phyloP scores from a whole-genome alignment of 2,888 invertebrate species.

The Trissonchulus latispiculum region DNA sequence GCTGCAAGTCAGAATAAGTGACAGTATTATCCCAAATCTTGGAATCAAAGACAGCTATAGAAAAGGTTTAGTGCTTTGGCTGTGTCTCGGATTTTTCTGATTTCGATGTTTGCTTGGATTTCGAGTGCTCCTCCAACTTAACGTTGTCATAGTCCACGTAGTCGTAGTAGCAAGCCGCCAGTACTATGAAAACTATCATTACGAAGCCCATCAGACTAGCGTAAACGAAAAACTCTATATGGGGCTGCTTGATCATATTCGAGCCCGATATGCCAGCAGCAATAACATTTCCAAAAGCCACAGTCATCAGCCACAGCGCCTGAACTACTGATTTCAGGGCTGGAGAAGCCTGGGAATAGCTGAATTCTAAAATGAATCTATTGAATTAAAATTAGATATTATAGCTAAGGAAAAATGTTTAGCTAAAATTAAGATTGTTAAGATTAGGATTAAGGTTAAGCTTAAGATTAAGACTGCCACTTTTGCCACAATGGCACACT shows the following conservation, averaged over 20 bases:
- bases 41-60: too few species aligned
- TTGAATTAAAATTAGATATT: background rate
- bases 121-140: too few species aligned
- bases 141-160: conserved; percentile 12
- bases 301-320: conserved; percentile 81
- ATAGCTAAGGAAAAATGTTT: too few species aligned
- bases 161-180: conserved; percentile 13
- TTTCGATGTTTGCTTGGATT: too few species aligned
- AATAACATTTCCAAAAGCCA: conserved; percentile 81
- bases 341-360: conserved; percentile 57
- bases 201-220: conserved; percentile 37
- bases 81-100: too few species aligned
- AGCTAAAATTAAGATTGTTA: too few species aligned
- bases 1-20: too few species aligned
- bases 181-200: conserved; percentile 31
- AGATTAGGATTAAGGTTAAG: too few species aligned
- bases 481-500: too few species aligned
- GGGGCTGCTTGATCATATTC: background rate
- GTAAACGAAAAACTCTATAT: conserved; percentile 40
- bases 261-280: conserved; percentile 63
- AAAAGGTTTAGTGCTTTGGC: too few species aligned
- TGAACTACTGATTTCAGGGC: conserved; percentile 90
- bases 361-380: background rate
- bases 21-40: too few species aligned
- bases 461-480: too few species aligned